Evolutionary conservation across 2,113 vertebrate species (phyloP).

Genomic region (Uropsilus gracilis): DNA sequence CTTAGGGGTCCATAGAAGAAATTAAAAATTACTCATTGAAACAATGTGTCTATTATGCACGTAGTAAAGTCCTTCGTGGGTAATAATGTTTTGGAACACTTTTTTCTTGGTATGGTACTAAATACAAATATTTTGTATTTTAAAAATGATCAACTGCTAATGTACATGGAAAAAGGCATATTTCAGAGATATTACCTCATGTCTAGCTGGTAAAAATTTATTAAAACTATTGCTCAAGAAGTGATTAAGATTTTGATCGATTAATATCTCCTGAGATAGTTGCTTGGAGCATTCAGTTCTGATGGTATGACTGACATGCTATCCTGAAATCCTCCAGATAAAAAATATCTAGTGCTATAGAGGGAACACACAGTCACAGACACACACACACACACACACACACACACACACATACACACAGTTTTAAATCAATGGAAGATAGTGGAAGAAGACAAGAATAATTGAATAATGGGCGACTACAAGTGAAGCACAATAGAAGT

Average conservation of each 20-base stretch:
- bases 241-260: neutral
- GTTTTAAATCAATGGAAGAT: neutral
- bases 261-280: neutral
- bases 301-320: neutral
- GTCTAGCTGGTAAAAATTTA: neutral
- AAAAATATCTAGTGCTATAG: neutral
- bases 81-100: conserved; percentile 14
- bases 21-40: neutral
- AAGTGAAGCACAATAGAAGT: conserved; percentile 2
- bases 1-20: neutral
- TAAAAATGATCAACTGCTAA: neutral
- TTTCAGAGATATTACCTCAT: neutral
- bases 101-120: conserved; percentile 39
- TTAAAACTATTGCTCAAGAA: neutral
- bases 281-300: neutral
- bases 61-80: neutral
- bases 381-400: neutral
- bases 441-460: neutral
- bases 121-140: neutral
- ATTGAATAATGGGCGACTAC: neutral
- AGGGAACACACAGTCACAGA: neutral
- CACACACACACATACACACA: neutral
- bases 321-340: neutral
- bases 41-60: neutral
- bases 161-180: neutral